Evolutionary conservation across 2,113 vertebrate genomes (phyloP).

Genomic region (Pithys albifrons): DNA sequence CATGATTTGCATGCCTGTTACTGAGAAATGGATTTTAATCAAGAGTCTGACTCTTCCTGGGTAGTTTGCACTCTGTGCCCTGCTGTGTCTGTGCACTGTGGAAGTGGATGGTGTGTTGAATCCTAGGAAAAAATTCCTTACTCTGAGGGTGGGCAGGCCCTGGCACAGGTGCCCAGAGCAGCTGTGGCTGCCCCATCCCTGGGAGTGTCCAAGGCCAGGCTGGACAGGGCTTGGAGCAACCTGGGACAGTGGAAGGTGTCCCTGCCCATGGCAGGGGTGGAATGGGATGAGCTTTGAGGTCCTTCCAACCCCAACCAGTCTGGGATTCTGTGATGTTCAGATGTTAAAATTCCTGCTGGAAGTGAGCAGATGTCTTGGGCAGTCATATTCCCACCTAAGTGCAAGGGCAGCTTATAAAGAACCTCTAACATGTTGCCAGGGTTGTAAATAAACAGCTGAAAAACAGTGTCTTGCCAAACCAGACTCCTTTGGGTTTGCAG

Average conservation of each 20-base stretch:
- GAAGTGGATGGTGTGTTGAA: neutral
- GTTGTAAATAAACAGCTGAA: neutral
- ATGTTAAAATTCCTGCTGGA: neutral
- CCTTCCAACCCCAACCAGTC: neutral
- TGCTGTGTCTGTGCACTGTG: neutral
- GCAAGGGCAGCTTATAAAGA: neutral
- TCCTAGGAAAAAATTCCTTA: no score
- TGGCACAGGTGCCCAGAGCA: no score
- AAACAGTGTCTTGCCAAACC: neutral
- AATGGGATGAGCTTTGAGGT: fast-evolving
- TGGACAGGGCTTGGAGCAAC: fast-evolving
- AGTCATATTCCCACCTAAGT: neutral
- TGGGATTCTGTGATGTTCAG: neutral
- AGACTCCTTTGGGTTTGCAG: neutral
- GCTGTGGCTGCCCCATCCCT: no score
- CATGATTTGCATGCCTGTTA: neutral
- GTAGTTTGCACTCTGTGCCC: neutral
- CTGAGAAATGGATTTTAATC: neutral
- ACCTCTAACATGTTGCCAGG: neutral
- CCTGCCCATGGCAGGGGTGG: neutral
- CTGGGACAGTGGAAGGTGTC: fast-evolving
- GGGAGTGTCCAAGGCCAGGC: neutral
- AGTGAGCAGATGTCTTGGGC: neutral
- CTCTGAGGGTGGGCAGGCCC: no score
- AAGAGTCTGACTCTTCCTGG: neutral